Base-by-base conservation (phyloP, 2,797 vertebrate species). In the Momotus momota region DNA sequence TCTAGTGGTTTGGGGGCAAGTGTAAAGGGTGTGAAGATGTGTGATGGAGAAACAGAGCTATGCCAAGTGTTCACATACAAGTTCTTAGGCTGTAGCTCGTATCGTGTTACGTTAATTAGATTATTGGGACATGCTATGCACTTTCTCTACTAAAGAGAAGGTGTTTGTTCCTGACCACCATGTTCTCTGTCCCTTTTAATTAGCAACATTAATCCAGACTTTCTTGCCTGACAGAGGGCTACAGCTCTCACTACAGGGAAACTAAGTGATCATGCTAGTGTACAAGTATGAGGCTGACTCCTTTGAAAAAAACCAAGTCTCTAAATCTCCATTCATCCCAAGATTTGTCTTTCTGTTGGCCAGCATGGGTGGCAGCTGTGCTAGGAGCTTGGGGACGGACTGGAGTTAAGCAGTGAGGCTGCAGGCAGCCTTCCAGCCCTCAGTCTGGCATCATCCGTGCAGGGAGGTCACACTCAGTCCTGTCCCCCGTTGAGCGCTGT, bases 271-370 rank as follows among this genome's bases (percentile, higher is more conserved):
- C 7, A 0, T 57, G 49, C 7, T 18, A 8, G 27, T 9, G 17
- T 23, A 10, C 0, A 6, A 69, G 29, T 4, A 3, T 1, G n/a
- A 77, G 45, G 60, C 51, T 87, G 0, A 0, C 13, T 73, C 21
- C 85, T 64, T 25, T n/a, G 40, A 12, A 60, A 84, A 81, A 84
- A 81, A 82, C 8, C 23, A 70, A 8, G n/a, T 35, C 57, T 60
- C 67, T 38, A 7, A 17, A 35, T 29, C 26, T 75, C 54, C 18
- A 3, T 1, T 3, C 12, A 26, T 19, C 64, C 60, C 25, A 70
- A 12, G 20, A 45, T 48, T 55, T 57, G 19, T 8, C 49, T 55
- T 35, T 22, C n/a, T 48, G 61, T 31, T 4, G 11, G 78, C 78
- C 84, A 67, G 69, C 57, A 14, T 0, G 2, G 43, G 43, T 0